Base-by-base conservation (phyloP, 1,140 invertebrate species). In the Bombus cullumanus region DNA sequence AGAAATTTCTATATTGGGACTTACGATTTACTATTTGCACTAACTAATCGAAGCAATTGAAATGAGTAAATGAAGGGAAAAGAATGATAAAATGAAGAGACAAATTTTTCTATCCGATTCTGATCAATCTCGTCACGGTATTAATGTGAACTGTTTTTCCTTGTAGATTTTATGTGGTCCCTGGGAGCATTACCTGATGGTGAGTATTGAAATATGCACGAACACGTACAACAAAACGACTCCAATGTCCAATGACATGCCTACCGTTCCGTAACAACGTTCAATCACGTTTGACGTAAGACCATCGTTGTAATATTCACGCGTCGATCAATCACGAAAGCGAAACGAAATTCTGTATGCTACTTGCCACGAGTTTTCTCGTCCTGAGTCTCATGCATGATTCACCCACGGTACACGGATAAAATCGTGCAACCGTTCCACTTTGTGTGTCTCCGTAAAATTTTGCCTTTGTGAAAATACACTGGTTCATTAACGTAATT, bases 91-190 rank as follows among this genome's bases (percentile, higher is more conserved):
- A 83, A 59, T 2, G 62, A n/a, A 25, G 39, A 41, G 79, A 83
- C 39, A 79, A 43, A 69, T 34, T 87, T 66, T 76, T 79, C 37
- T 85, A 31, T 9, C 47, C 53, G 34, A 53, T 39, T 25, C 39
- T 41, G 59, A 85, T 72, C 41, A 64, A 75, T 81, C 28, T 72
- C 31, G 62, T 53, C 77, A 41, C 18, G 71, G 80, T 39, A 82
- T 90, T 95, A 94, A 95, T 94, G 89, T 85, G 93, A 94, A 96
- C 96, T 97, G 96, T 97, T 97, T 96, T 96, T 96, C 96, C 96
- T 98, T 97, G 96, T 98, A 98, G 98, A 98, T 98, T 98, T 98
- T 97, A 98, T 99, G 97, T 99, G 98, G 98, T 98, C 98, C 96
- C 97, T 99, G 97, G 98, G 98, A 97, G 98, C 98, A 96, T 97